Evolutionary conservation across 2,113 vertebrate genomes (phyloP).

Genomic region (Suncus etruscus): DNA sequence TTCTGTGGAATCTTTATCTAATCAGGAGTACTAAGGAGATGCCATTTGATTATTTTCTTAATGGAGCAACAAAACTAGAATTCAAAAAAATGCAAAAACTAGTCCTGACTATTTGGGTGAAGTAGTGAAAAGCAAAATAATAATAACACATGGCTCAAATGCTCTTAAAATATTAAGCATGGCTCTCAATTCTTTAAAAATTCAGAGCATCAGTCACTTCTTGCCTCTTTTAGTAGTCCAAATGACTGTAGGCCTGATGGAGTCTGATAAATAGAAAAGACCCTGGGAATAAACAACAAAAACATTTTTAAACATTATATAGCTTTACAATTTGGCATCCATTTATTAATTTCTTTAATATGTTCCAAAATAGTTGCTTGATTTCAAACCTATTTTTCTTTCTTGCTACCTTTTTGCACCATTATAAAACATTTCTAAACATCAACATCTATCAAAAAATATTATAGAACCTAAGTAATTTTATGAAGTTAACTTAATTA

Average conservation of each 20-base stretch:
- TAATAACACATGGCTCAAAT: conserved; percentile 28
- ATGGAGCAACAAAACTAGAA: not conserved
- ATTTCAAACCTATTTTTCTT: conserved; percentile 38
- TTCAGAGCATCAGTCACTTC: conserved; percentile 49
- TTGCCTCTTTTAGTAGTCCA: conserved; percentile 43
- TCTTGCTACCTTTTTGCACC: not conserved
- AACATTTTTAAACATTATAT: conserved; percentile 70
- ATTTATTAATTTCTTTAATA: conserved; percentile 18
- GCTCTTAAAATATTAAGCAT: conserved; percentile 24
- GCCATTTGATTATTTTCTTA: conserved; percentile 30
- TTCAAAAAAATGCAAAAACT: conserved; percentile 30
- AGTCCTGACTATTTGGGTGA: not conserved
- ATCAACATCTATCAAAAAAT: not conserved
- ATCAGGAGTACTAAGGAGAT: not conserved
- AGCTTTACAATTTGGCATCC: conserved; percentile 44
- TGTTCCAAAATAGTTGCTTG: conserved; percentile 40
- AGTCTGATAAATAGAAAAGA: conserved; percentile 71
- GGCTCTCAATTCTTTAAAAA: conserved; percentile 20
- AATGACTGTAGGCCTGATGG: conserved; percentile 62
- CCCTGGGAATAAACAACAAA: conserved; percentile 52
- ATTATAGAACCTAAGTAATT: not conserved
- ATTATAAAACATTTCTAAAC: not conserved
- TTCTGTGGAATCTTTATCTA: not conserved
- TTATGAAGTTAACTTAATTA: not conserved
- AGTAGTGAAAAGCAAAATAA: not conserved